phyloP scores from a whole-genome alignment of 30 jellyfish, hydroid and myxozoan genomes.

The Chironex yamaguchii region DNA sequence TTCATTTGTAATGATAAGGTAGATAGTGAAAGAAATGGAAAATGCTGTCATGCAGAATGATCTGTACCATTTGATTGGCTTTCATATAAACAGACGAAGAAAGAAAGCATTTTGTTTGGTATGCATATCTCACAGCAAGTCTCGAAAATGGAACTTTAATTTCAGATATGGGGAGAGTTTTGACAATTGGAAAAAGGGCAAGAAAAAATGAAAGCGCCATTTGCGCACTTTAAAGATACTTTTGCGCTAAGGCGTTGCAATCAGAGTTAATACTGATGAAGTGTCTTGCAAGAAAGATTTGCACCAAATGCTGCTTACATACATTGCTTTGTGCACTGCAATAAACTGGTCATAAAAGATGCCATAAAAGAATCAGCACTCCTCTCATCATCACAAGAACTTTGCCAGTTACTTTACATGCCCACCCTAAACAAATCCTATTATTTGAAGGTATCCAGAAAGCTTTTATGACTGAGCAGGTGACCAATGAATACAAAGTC shows the following conservation, averaged over 20 bases:
- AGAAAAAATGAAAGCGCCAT: slow-evolving; percentile 32
- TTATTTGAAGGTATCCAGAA: no score
- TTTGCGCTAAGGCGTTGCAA: slow-evolving; percentile 45
- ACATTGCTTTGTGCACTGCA: no score
- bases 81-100: slow-evolving; percentile 2
- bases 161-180: slow-evolving; percentile 44
- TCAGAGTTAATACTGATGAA: slow-evolving; percentile 38
- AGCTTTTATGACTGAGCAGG: slow-evolving; percentile 20
- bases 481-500: background rate
- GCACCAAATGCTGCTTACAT: no score
- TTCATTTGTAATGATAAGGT: slow-evolving; percentile 20
- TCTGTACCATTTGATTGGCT: slow-evolving; percentile 17
- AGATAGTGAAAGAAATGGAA: slow-evolving; percentile 53
- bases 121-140: slow-evolving; percentile 56
- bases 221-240: slow-evolving; percentile 43
- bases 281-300: slow-evolving; percentile 27
- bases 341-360: no score
- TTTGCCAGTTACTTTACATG: no score
- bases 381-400: no score
- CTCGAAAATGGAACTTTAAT: slow-evolving; percentile 36
- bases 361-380: no score
- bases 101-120: slow-evolving; percentile 25
- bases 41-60: slow-evolving; percentile 27
- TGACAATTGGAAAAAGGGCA: slow-evolving; percentile 30
- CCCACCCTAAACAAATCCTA: no score